Conservation (phyloP, 2,113 vertebrate genomes). For the Sapajus apella region DNA sequence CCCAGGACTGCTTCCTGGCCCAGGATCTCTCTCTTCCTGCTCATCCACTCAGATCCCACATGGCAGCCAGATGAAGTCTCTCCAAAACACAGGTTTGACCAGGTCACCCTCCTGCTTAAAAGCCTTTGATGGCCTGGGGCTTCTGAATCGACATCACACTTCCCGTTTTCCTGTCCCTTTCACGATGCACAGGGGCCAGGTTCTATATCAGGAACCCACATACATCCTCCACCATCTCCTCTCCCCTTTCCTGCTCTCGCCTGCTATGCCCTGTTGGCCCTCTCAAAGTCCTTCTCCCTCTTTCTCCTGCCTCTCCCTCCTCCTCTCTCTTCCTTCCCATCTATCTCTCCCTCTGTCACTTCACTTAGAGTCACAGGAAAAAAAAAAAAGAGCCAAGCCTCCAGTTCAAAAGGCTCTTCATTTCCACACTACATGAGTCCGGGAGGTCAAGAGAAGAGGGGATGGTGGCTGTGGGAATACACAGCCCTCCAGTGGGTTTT, state of each 20-base stretch:
- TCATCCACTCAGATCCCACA: not conserved
- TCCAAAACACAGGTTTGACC: conserved; percentile 10
- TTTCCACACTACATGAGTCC: not conserved
- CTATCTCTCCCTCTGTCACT: not conserved
- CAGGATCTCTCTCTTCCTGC: conserved; percentile 7
- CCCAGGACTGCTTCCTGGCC: conserved; percentile 33
- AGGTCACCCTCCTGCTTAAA: not conserved
- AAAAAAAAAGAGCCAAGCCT: not conserved
- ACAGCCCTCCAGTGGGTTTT: too few species aligned
- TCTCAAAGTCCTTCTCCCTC: not conserved
- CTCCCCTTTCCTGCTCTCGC: not conserved
- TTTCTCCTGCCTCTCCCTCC: not conserved
- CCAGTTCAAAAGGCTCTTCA: not conserved
- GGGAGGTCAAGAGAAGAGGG: not conserved
- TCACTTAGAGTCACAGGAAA: not conserved
- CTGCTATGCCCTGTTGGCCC: not conserved
- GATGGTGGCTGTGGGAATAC: accelerated
- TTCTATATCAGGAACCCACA: not conserved
- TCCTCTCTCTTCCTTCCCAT: not conserved
- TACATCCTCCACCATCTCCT: not conserved
- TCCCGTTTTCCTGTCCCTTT: conserved; percentile 54
- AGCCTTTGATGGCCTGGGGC: conserved; percentile 21
- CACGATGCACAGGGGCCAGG: not conserved
- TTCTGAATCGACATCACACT: not conserved
- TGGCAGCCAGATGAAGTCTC: conserved; percentile 30